A percentile compares a stretch with the other conserved stretches of the same genome.
These are phyloP conservation scores for Athripsodes cinereus DNA, from an alignment of 2,888 invertebrate genomes.

Conservation along the genomic window DNA sequence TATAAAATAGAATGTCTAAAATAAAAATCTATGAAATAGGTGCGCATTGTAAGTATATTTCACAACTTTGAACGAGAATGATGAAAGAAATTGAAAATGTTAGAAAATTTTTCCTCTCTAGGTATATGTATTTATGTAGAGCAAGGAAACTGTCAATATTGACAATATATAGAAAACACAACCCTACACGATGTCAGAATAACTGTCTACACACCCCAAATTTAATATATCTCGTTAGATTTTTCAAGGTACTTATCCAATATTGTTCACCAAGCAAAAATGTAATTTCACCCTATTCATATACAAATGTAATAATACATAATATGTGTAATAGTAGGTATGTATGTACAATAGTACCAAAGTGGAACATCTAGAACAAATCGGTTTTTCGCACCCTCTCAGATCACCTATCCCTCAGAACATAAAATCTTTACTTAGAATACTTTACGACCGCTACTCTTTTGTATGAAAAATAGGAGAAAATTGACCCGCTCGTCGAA, in stretches of 20 bases:
- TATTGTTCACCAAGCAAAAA: not conserved
- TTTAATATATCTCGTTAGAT: constrained; percentile 2
- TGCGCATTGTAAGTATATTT: too few species aligned
- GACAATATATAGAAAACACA: not conserved
- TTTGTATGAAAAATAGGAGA: not conserved
- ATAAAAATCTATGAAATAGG: too few species aligned
- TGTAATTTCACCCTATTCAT: constrained; percentile 1
- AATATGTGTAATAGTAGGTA: too few species aligned
- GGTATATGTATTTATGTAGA: too few species aligned
- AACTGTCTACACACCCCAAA: not conserved
- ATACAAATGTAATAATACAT: not conserved
- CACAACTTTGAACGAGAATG: too few species aligned
- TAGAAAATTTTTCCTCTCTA: too few species aligned
- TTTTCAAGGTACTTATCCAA: constrained; percentile 2
- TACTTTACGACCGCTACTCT: not conserved
- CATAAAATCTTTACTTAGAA: not conserved
- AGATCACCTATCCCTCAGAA: not conserved
- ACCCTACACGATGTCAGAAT: not conserved
- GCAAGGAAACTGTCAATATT: too few species aligned
- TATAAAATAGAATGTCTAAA: too few species aligned
- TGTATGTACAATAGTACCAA: too few species aligned
- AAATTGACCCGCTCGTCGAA: not conserved
- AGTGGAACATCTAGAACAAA: not conserved
- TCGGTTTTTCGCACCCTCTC: not conserved
- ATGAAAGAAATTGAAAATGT: too few species aligned